Evolutionary conservation across 2,113 vertebrate species (phyloP), one percentile per base, ranked within the genome.

Genomic region (Dipodomys spectabilis): DNA sequence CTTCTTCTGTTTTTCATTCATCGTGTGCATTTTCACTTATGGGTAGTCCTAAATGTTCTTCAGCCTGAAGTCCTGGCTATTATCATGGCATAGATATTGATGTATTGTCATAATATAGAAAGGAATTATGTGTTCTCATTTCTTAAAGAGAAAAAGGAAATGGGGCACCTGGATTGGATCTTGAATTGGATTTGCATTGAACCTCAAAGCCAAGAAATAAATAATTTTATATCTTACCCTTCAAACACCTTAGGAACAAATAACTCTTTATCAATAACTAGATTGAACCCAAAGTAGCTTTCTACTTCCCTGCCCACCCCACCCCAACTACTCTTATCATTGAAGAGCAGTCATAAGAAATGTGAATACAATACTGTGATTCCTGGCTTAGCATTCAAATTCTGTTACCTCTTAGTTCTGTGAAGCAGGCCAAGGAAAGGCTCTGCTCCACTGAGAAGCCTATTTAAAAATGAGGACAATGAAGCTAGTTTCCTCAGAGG

Each of bases 261-360:
- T 12, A 49, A 49, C 49, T 67, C 69, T 72, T 74, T 20, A n/a
- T 22, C 60, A 62, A 35, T 22, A 28, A 57, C 35, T 1, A 7
- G 22, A 19, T 4, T 28, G 45, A 78, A 39, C 25, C 23, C 53
- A 15, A 90, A 82, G 27, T 12, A 27, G 28, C 68, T 23, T 72
- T 68, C n/a, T 22, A 67, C 0, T 1, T 20, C 7, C 27, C 35
- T 28, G 35, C 4, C 1, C 0, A 11, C 3, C 8, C 20, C 20
- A 53, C 25, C 60, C n/a, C 27, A 19, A 18, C 22, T 18, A 9
- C 8, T 1, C 22, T 44, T n/a, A 13, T 25, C 8, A 35, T 4
- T 71, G 39, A 6, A 44, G 6, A 16, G 9, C 11, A 25, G 22
- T 13, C 16, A 16, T 28, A 53, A 67, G 39, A 22, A 2, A 65